A percentile compares a stretch with the other conserved stretches of the same genome.
Evolutionary conservation across 2,797 vertebrate genomes (phyloP).

Genomic region (Sylvia borin): DNA sequence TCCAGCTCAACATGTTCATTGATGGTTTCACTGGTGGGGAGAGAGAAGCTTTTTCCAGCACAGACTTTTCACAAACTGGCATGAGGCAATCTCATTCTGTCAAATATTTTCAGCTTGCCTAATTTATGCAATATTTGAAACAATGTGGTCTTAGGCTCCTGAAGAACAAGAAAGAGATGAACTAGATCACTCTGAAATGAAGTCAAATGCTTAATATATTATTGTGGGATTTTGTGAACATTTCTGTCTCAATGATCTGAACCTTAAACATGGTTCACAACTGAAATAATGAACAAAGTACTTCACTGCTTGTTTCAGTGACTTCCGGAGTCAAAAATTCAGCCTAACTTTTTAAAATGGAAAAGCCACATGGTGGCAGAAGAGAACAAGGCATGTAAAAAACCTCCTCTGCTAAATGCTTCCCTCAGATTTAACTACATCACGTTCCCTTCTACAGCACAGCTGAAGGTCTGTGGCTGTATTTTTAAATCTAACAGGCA

Average conservation of each 20-base stretch:
- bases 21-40: background rate
- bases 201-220: background rate
- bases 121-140: background rate
- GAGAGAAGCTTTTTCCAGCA: background rate
- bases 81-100: background rate
- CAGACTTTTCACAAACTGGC: background rate
- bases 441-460: background rate
- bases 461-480: background rate
- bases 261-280: background rate
- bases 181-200: background rate
- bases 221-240: background rate
- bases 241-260: background rate
- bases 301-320: background rate
- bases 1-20: background rate
- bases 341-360: background rate
- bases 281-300: background rate
- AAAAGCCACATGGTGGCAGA: constrained; percentile 56
- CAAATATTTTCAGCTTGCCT: background rate
- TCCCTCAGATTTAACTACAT: background rate
- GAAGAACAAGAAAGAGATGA: background rate
- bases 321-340: background rate
- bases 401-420: background rate
- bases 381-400: background rate
- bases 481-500: background rate
- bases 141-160: background rate